Evolutionary conservation across 2,113 vertebrate genomes (phyloP).

Genomic region (Physeter macrocephalus): DNA sequence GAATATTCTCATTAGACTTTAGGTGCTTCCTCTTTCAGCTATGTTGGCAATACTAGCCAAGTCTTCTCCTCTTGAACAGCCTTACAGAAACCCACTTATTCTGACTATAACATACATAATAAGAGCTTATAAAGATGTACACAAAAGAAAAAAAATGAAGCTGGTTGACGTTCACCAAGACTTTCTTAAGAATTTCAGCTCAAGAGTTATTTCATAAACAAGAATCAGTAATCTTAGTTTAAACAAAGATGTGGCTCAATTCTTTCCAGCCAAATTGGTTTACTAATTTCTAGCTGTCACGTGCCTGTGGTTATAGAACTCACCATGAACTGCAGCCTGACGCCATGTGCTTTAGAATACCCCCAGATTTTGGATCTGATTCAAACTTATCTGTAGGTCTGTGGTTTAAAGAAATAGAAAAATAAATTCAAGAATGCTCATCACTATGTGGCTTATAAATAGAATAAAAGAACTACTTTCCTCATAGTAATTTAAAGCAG

Average conservation of each 20-base stretch:
- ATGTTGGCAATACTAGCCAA: neutral
- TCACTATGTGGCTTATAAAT: neutral
- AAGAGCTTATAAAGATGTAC: neutral
- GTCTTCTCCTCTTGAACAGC: neutral
- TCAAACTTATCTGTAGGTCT: conserved; percentile 39
- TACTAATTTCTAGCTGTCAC: neutral
- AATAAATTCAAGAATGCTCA: conserved; percentile 55
- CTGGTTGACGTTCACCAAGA: neutral
- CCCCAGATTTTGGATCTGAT: neutral
- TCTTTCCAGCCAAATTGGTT: neutral
- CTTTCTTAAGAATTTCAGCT: neutral
- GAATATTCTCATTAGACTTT: neutral
- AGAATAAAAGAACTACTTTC: conserved; percentile 21
- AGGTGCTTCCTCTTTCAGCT: neutral
- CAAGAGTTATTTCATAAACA: neutral
- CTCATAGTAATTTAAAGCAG: conserved; percentile 50
- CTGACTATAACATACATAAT: neutral
- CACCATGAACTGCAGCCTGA: neutral
- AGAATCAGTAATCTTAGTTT: neutral
- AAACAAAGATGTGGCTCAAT: neutral
- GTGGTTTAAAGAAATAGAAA: conserved; percentile 44
- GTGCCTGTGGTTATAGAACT: neutral
- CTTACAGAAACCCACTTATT: neutral
- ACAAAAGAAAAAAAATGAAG: neutral
- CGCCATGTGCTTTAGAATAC: neutral